Base-by-base conservation (phyloP, 1,140 invertebrate species). In the Yoshiicerus persimilis region DNA sequence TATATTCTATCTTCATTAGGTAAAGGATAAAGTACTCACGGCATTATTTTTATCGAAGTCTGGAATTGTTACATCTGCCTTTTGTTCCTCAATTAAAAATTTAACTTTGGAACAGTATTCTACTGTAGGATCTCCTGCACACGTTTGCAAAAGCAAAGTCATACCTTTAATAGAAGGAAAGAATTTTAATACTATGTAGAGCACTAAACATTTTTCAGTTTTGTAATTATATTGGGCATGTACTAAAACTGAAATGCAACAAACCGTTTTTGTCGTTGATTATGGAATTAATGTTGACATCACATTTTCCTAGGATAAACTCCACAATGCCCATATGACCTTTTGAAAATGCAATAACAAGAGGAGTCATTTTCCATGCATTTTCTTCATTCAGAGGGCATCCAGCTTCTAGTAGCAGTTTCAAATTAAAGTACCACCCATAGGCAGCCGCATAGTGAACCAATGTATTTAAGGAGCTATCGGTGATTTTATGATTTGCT, bases 401-500 rank as follows among this genome's bases (percentile, higher is more conserved):
- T 16, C 93, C 93, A 80, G 93, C 92, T 89, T 94, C 93, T 11
- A 94, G 89, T 25, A 94, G 91, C 20, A 94, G 89, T 84, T 93
- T 92, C 16, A 93, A 90, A 86, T 92, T 93, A 90, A 93, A 93
- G 87, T 93, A 92, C 94, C 94, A 94, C 10, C 94, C 94, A 92
- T 94, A 94, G 0, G 94, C 94, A 88, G 92, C 92, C 3, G 94
- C 94, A 91, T 94, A 94, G 90, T 94, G 94, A 4, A 94, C 91
- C 3, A 93, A 89, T 10, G 93, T 92, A 88, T 94, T 94, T 9
- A 93, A 93, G 38, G 93, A 94, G 25, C 92, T 92, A 88, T 94
- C 94, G 5, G 90, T 91, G 13, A 90, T 89, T 83, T 93, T 92
- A 6, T 93, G 91, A 90, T 94, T 92, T 6, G 93, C 92, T 25